Percentiles rank a stretch among this genome's conserved stretches.
These are phyloP conservation scores for Apis florea DNA, from an alignment of 1,140 invertebrate species.

Conservation along the genomic window DNA sequence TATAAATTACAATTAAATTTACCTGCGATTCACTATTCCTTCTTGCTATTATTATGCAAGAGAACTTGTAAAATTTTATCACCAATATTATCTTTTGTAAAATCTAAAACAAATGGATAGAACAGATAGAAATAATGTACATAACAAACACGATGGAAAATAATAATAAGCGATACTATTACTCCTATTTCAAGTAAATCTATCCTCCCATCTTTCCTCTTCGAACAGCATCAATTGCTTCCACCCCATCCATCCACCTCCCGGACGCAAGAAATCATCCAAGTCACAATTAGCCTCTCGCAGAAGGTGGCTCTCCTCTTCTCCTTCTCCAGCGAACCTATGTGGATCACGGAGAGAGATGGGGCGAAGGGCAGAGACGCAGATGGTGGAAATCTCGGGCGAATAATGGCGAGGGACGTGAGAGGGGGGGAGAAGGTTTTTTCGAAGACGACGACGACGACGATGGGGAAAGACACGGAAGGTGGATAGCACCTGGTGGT, in stretches of 20 bases:
- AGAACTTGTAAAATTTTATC: too few relatives aligned
- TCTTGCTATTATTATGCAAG: too few relatives aligned
- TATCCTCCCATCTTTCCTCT: too few relatives aligned
- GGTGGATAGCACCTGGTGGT: conserved; percentile 78
- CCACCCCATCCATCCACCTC: not conserved
- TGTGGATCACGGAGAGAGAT: conserved; percentile 8
- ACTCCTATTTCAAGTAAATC: too few relatives aligned
- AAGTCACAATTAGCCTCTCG: conserved; percentile 36
- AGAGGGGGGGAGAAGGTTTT: conserved; percentile 56
- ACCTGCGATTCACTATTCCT: too few relatives aligned
- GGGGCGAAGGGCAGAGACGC: conserved; percentile 62
- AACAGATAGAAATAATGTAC: too few relatives aligned
- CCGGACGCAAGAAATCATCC: conserved; percentile 32
- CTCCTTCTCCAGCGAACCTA: not conserved
- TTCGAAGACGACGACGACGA: conserved; percentile 67
- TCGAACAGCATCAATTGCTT: conserved; percentile 18
- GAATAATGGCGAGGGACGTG: conserved; percentile 62
- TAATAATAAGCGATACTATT: not conserved
- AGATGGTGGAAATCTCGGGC: conserved; percentile 79
- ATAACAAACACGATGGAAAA: too few relatives aligned
- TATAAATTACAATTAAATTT: too few relatives aligned
- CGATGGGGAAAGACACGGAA: conserved; percentile 68
- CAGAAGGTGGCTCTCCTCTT: conserved; percentile 41
- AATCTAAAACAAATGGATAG: too few relatives aligned
- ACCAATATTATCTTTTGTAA: too few relatives aligned